A percentile compares a stretch with the other conserved stretches of the same genome.
These are phyloP conservation scores for Drosophila repletoides DNA, from an alignment of 1,140 invertebrate genomes.

Conservation along the genomic window DNA sequence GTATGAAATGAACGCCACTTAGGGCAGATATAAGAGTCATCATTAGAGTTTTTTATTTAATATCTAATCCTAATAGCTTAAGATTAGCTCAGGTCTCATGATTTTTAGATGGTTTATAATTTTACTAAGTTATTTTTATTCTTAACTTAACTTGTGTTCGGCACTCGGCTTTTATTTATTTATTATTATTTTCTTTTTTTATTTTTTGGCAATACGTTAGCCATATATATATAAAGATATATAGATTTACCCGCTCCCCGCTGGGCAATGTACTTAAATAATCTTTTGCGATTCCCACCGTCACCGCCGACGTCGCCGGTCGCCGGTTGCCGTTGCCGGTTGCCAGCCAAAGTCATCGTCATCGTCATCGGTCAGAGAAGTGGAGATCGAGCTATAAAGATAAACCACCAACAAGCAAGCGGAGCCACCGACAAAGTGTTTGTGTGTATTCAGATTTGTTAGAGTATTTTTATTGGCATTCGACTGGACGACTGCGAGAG, in stretches of 20 bases:
- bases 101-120: constrained; percentile 29
- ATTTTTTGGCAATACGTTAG: constrained; percentile 1
- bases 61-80: background rate
- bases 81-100: background rate
- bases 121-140: constrained; percentile 25
- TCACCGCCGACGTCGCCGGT: no score
- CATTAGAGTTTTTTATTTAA: no score
- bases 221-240: background rate
- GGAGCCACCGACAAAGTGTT: constrained; percentile 66
- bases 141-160: background rate
- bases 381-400: constrained; percentile 71
- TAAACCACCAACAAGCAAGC: constrained; percentile 50
- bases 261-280: constrained; percentile 9
- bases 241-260: background rate
- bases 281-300: no score
- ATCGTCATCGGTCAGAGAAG: constrained; percentile 10
- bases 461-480: constrained; percentile 68
- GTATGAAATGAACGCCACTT: background rate
- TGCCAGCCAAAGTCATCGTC: background rate
- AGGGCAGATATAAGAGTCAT: no score
- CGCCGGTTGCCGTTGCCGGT: background rate
- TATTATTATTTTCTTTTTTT: background rate
- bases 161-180: background rate
- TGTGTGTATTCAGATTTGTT: constrained; percentile 50
- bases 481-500: constrained; percentile 17